phyloP scores from a whole-genome alignment of 2,113 vertebrate genomes.

The Centropus unirufus region DNA sequence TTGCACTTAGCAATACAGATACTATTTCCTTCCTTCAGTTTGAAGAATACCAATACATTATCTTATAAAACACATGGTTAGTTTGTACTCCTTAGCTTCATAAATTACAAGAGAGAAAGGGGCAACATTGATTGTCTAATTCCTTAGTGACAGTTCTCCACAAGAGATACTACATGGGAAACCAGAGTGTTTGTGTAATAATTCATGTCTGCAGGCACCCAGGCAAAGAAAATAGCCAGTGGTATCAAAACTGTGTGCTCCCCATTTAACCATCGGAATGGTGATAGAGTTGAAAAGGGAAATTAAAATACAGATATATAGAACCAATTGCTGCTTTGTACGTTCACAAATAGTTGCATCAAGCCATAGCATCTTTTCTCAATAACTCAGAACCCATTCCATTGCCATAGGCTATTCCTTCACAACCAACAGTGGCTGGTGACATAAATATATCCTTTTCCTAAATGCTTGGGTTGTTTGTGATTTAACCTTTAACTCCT shows the following conservation, averaged over 20 bases:
- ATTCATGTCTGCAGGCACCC: neutral
- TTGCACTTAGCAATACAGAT: neutral
- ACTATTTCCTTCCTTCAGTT: neutral
- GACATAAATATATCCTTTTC: slow-evolving; percentile 76
- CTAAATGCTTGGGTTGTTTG: slow-evolving; percentile 67
- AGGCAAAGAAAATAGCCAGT: neutral
- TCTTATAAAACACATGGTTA: neutral
- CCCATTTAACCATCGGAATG: neutral
- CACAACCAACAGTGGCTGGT: slow-evolving; percentile 65
- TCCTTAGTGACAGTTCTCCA: neutral
- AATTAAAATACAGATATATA: neutral
- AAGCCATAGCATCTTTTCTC: neutral
- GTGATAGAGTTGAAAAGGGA: neutral
- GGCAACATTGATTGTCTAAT: neutral
- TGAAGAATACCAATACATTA: neutral
- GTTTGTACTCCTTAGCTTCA: neutral
- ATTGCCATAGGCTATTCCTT: neutral
- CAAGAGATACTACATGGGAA: neutral
- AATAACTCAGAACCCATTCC: neutral
- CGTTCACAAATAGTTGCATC: neutral
- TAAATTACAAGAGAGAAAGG: neutral
- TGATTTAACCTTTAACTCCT: slow-evolving; percentile 80
- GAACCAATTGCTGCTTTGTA: neutral
- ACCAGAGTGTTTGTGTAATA: neutral
- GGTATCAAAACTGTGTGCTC: fast-evolving